Evolutionary conservation across 2,888 invertebrate genomes (phyloP), one percentile per base, ranked within the genome.

Genomic region (Resseliella maxima): DNA sequence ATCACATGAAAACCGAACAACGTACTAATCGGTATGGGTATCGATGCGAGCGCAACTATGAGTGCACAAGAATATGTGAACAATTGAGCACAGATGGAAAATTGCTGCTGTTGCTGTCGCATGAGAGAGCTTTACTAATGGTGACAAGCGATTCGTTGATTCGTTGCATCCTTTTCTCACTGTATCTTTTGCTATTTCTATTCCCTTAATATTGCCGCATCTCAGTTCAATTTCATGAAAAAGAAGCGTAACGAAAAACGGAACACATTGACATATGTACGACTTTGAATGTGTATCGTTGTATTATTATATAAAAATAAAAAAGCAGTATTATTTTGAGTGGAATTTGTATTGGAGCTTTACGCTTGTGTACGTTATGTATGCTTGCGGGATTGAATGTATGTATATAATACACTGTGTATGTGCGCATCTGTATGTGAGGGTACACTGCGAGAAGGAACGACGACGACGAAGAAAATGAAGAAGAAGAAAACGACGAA

Each of bases 21-120:
- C 72, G 72, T 72, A 72, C 31, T 72, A 72, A 31, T 31, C 31
- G 72, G 24, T 15, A 72, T 31, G 31, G 31, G 72, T 72, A 72
- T 72, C 35, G 2, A 35, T 8, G 72, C 72, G 72, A 72, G 31
- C 31, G 31, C 72, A 72, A 72, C 31, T 35, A 72, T 35, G 24
- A 72, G 31, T 35, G n/a, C 31, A 31, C 27, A 31, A 72, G 35
- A 72, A 72, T 72, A 59, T 59, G 59, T 27, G 59, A 59, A 59
- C 59, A 72, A n/a, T 72, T 72, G 72, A 72, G 72, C 31, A 72
- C 72, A 72, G 15, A 72, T 72, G 72, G 72, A 72, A 72, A 72
- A 72, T 72, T 31, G 72, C 72, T 72, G 59, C 59, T 59, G 59
- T 2, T 59, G 72, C 72, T 72, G 31, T 18, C 18, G 72, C 72